phyloP scores from a whole-genome alignment of 1,140 invertebrate genomes.

The Asbolus verrucosus region DNA sequence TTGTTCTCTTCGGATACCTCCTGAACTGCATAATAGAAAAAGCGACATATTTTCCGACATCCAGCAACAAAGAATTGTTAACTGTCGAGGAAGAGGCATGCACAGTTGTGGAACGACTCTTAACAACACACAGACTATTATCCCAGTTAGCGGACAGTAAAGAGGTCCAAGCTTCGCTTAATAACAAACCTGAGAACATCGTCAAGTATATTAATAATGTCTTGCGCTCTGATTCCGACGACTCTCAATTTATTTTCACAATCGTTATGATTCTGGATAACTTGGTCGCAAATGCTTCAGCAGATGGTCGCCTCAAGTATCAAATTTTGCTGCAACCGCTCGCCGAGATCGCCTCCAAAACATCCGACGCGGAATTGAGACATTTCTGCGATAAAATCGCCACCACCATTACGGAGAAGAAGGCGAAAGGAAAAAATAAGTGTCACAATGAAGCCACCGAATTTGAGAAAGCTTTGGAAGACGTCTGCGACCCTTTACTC shows the following conservation, averaged over 20 bases:
- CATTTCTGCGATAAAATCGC: conserved; percentile 53
- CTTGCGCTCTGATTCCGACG: conserved; percentile 54
- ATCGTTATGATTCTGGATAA: conserved; percentile 68
- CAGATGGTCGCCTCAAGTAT: too few species aligned
- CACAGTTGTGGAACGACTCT: conserved; percentile 52
- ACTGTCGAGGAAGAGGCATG: conserved; percentile 50
- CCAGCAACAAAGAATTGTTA: conserved; percentile 49
- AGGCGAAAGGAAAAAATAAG: conserved; percentile 13
- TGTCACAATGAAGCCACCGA: conserved; percentile 63
- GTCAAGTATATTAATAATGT: conserved; percentile 58
- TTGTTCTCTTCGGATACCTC: conserved; percentile 38
- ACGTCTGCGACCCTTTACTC: conserved; percentile 80
- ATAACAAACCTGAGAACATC: conserved; percentile 60
- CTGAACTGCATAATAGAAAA: conserved; percentile 36
- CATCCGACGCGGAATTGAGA: conserved; percentile 53
- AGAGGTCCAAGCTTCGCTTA: conserved; percentile 63
- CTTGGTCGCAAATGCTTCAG: conserved; percentile 58
- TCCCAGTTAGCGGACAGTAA: conserved; percentile 62
- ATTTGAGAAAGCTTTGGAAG: conserved; percentile 74
- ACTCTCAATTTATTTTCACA: conserved; percentile 63
- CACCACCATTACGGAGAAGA: conserved; percentile 40
- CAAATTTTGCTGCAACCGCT: conserved; percentile 52
- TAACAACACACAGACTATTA: conserved; percentile 55
- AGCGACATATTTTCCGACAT: conserved; percentile 42
- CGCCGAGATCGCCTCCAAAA: conserved; percentile 52